Base-by-base conservation (phyloP, 1,140 invertebrate genomes). In the Heliconius melpomene region DNA sequence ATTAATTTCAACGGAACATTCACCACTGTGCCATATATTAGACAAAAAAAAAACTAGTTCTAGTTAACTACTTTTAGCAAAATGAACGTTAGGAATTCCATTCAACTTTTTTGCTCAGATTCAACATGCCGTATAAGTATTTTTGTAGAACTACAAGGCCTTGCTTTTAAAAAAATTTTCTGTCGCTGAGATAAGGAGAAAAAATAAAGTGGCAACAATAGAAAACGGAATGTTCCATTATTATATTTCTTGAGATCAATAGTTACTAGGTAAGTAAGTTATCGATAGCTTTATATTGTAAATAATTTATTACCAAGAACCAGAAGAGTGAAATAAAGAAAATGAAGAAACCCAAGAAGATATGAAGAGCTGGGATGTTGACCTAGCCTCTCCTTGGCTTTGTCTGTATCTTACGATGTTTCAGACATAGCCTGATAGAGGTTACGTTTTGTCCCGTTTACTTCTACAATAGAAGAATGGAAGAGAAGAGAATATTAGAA, bases 341-440 rank as follows among this genome's bases (percentile, higher is more conserved):
- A 75, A 74, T 40, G 50, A 84, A 60, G 60, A 76, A 46, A 57
- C 2, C 1, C 40, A 81, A 75, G 54, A 77, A 71, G 1, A 29
- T 60, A 60, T 60, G 40, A n/a, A 75, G 75, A 70, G 75, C 52
- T 78, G 88, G 90, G 88, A 89, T 83, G 77, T 89, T 91, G 91
- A 94, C 93, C 91, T 94, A 94, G 93, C 93, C 93, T 94, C 93
- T 94, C 92, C 93, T 94, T 93, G 93, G 93, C 93, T 94, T 94
- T 94, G 93, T 94, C 93, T 94, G 93, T 94, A 81, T 90, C 79
- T 86, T 74, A 72, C 75, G 77, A 88, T 87, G 77, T 86, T 84
- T 94, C 93, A 94, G 93, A 94, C 93, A 94, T 94, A 94, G 93
- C 93, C 93, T 94, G 91, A 91, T 93, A 94, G 93, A 94, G 93